Percentiles rank a stretch among this genome's conserved stretches.
Conservation (phyloP, 2,888 invertebrate genomes). For the Aphidoletes aphidimyza region DNA sequence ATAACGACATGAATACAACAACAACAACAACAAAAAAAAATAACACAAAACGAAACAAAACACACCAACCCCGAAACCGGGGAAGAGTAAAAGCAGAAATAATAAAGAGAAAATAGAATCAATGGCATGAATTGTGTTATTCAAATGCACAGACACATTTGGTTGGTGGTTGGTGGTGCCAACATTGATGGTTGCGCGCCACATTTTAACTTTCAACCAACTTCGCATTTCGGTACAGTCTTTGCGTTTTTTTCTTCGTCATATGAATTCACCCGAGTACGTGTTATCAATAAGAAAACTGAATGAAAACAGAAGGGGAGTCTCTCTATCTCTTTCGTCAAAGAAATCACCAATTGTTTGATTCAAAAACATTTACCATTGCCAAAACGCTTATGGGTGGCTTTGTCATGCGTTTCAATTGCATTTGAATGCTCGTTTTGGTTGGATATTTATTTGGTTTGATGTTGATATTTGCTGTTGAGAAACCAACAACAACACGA, state of each 20-base stretch:
- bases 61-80: no score
- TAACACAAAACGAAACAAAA: neutral
- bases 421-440: conserved; percentile 1
- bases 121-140: conserved; percentile 43
- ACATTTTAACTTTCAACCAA: neutral
- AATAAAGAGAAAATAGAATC: conserved; percentile 43
- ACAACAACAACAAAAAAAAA: neutral
- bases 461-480: conserved; percentile 2
- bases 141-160: conserved; percentile 9
- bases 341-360: conserved; percentile 45
- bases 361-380: conserved; percentile 28
- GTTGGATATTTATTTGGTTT: neutral
- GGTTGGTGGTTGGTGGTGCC: conserved; percentile 41
- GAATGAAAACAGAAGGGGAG: conserved; percentile 3
- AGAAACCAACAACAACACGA: no score
- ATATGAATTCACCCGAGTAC: neutral
- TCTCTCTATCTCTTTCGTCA: no score
- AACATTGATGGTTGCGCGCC: neutral
- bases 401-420: conserved; percentile 37
- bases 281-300: conserved; percentile 17
- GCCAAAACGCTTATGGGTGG: conserved; percentile 46
- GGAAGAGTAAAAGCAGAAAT: neutral
- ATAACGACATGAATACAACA: neutral
- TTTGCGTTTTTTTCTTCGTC: neutral
- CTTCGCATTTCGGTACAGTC: no score